Conservation (phyloP, 2,888 invertebrate species). For the Lasius fuliginosus region DNA sequence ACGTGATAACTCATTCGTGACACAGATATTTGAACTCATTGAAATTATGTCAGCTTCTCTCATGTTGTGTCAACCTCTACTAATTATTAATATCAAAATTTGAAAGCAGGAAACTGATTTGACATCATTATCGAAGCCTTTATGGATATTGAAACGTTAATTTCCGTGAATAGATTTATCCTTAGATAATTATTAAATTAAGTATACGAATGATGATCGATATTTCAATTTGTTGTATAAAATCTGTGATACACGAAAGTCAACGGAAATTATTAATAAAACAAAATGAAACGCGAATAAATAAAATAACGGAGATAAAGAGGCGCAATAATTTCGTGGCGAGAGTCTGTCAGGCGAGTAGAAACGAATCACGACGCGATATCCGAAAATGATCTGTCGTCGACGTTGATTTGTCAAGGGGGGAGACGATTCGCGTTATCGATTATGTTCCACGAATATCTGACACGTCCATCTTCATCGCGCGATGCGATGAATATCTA, state of each 20-base stretch:
- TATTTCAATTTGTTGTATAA: not conserved
- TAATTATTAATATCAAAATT: constrained; percentile 24
- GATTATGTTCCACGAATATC: constrained; percentile 65
- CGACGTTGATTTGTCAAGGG: constrained; percentile 59
- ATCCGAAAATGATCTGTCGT: constrained; percentile 60
- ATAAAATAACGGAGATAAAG: constrained; percentile 19
- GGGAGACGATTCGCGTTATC: constrained; percentile 45
- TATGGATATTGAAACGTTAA: constrained; percentile 4
- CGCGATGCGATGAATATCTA: constrained; percentile 57
- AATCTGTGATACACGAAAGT: not conserved
- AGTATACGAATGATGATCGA: not conserved
- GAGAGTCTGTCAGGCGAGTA: constrained; percentile 48
- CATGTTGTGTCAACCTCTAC: not conserved
- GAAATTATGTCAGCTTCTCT: constrained; percentile 11
- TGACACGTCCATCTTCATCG: constrained; percentile 67
- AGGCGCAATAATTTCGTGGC: constrained; percentile 50
- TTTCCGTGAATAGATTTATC: constrained; percentile 1
- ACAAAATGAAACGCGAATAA: not conserved
- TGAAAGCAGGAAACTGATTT: not conserved
- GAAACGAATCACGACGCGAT: constrained; percentile 51
- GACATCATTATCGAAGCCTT: constrained; percentile 1
- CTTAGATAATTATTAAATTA: not conserved
- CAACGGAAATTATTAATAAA: constrained; percentile 32
- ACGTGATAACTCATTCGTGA: not conserved
- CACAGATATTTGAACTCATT: not conserved